Conservation (phyloP, 2,888 invertebrate species). For the Diarsia rubi region DNA sequence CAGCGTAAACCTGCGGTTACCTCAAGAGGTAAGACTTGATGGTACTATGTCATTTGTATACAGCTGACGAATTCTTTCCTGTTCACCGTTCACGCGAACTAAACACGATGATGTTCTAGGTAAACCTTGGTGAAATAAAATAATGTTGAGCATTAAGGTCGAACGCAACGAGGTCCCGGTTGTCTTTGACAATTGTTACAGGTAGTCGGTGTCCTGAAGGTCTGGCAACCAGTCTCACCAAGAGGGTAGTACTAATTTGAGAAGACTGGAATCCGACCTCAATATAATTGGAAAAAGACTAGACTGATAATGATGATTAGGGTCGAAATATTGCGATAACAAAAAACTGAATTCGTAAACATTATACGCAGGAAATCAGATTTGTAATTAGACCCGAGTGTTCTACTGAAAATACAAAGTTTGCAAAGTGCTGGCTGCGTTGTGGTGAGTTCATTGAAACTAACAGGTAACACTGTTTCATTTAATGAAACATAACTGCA, state of each 20-base stretch:
- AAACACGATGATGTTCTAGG: conserved; percentile 19
- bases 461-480: conserved; percentile 41
- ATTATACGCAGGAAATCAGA: background rate
- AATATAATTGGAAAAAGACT: no score
- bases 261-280: no score
- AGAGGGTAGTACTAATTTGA: no score
- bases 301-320: no score
- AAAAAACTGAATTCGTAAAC: background rate
- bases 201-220: no score
- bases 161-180: background rate
- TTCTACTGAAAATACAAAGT: background rate
- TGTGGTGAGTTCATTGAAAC: conserved; percentile 37
- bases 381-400: conserved; percentile 3
- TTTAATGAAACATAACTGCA: conserved; percentile 44
- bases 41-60: conserved; percentile 10
- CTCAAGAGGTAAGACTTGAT: conserved; percentile 7
- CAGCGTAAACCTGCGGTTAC: background rate
- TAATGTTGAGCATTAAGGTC: conserved; percentile 16
- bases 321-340: background rate
- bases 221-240: no score
- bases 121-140: conserved; percentile 13
- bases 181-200: no score
- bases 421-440: background rate
- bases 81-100: conserved; percentile 18
- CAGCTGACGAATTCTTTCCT: conserved; percentile 20